Percentiles rank a stretch among this genome's conserved stretches.
These are phyloP conservation scores for Mermis nigrescens DNA, from an alignment of 2,888 invertebrate genomes.

Conservation along the genomic window DNA sequence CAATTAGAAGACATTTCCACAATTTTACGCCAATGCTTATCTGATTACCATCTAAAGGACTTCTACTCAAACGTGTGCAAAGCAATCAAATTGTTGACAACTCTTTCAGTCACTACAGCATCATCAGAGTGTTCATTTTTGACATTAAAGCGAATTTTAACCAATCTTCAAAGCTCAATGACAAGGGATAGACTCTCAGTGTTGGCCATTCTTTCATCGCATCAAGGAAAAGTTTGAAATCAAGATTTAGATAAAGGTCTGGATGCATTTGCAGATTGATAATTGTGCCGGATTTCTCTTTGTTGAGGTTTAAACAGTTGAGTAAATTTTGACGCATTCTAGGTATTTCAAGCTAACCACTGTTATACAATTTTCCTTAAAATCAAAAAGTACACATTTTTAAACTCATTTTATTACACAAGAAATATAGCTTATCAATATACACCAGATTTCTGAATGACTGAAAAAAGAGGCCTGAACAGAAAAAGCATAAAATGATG, in stretches of 20 bases:
- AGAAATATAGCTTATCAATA: too few relatives aligned
- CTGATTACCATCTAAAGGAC: neutral
- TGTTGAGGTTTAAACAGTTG: too few relatives aligned
- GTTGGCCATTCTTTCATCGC: neutral
- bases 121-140: neutral
- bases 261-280: neutral
- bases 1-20: neutral
- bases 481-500: too few relatives aligned
- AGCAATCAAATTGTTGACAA: neutral
- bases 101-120: neutral
- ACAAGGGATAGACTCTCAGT: too few relatives aligned
- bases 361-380: too few relatives aligned
- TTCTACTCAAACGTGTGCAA: neutral
- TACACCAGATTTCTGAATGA: too few relatives aligned
- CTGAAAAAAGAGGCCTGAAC: too few relatives aligned
- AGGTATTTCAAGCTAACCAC: too few relatives aligned
- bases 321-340: too few relatives aligned
- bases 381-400: too few relatives aligned
- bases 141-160: neutral
- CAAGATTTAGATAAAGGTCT: neutral
- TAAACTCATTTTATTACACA: too few relatives aligned
- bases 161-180: neutral
- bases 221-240: neutral
- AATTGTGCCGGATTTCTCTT: too few relatives aligned
- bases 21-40: neutral